Evolutionary conservation across 2,113 vertebrate species (phyloP), one percentile per base, ranked within the genome.

Genomic region (Oxygymnocypris stewartii): DNA sequence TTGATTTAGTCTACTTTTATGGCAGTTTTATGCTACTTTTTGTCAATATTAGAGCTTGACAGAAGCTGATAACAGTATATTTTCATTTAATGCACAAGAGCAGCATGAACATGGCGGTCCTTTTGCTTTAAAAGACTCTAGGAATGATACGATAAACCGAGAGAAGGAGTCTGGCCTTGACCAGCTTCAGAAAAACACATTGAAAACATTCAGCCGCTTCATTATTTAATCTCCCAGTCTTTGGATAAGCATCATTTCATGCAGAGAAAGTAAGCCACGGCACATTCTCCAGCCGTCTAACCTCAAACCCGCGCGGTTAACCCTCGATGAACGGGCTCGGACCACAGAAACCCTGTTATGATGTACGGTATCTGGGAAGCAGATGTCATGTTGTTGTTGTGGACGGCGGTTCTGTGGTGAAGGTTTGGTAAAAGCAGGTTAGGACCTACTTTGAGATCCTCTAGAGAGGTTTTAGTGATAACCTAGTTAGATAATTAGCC

Each of bases 401-500:
- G 57, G 57, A 59, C 3, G 7, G 57, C 1, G 57, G 20, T 59
- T 59, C 57, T 59, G 20, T n/a, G 37, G 23, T 2, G 14, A 79
- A 25, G 69, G 12, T n/a, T 35, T 23, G 44, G 40, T 31, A 31
- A 71, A 63, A 35, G 11, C 9, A 23, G 63, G 84, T 79, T 67
- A 85, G 74, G 31, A 35, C 74, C 81, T 44, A 37, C 31, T 61
- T 67, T 40, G 44, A 10, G 75, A 35, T 84, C 59, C 77, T 54
- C 49, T 14, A n/a, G 78, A 86, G 49, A 73, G 31, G 54, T 69
- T 80, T 80, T 73, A 86, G 84, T 67, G 75, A 78, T 78, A 42
- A 79, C 84, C 61, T 51, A n/a, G n/a, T n/a, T n/a, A 28, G 61
- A 79, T 85, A 79, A 63, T 87, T 61, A 77, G 54, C 85, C 79